Evolutionary conservation across 2,113 vertebrate genomes (phyloP).

Genomic region (Synodontis membranacea): DNA sequence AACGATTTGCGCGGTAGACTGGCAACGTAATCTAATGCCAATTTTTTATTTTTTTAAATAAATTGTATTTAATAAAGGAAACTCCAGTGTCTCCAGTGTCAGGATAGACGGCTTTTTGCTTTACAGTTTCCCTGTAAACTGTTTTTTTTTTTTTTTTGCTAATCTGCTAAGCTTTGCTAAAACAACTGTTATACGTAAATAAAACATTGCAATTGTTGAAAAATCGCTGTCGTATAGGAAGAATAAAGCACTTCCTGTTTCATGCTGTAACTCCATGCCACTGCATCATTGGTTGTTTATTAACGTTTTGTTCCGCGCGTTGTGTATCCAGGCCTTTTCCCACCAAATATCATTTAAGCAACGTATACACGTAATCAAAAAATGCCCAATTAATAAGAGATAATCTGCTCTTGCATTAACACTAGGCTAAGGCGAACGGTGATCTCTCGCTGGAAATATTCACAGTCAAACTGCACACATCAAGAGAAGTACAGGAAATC

Average conservation of each 20-base stretch:
- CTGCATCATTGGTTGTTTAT: not conserved
- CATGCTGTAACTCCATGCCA: not conserved
- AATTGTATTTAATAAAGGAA: too few relatives aligned
- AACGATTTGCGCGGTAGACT: not conserved
- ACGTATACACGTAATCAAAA: not conserved
- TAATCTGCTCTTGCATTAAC: not conserved
- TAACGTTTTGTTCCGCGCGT: not conserved
- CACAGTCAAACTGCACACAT: conserved; percentile 11
- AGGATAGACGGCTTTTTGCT: too few relatives aligned
- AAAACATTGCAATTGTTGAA: too few relatives aligned
- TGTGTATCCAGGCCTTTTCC: not conserved
- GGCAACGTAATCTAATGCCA: not conserved
- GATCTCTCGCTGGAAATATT: not conserved
- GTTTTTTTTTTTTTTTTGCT: too few relatives aligned
- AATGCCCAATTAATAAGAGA: not conserved
- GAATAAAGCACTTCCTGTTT: not conserved
- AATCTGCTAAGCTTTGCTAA: too few relatives aligned
- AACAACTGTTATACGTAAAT: not conserved
- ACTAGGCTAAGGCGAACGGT: not conserved
- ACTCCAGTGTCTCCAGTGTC: too few relatives aligned
- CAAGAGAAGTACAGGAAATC: conserved; percentile 41
- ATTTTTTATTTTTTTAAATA: not conserved
- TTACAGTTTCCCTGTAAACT: too few relatives aligned
- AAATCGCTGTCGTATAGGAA: not conserved
- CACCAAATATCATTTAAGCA: not conserved